A percentile compares a stretch with the other conserved stretches of the same genome.
Evolutionary conservation across 1,140 invertebrate species (phyloP).

Genomic region (Telenomus remus): DNA sequence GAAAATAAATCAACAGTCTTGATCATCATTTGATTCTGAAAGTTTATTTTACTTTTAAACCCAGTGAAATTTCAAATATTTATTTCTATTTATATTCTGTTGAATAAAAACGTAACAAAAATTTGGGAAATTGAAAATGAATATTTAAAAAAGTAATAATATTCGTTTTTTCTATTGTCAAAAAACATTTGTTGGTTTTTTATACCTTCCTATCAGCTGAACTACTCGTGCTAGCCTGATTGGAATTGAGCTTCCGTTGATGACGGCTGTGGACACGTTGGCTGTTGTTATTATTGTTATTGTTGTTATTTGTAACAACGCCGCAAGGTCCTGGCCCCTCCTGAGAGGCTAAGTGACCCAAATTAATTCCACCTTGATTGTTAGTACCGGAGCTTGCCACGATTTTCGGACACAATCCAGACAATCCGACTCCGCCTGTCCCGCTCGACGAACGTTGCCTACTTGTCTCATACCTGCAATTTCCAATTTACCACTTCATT

Average conservation of each 20-base stretch:
- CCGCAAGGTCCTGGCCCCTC: conserved; percentile 66
- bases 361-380: conserved; percentile 66
- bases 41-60: no score
- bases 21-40: no score
- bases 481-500: neutral
- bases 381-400: conserved; percentile 66
- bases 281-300: conserved; percentile 56
- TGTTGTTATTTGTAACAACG: conserved; percentile 62
- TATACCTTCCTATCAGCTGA: conserved; percentile 69
- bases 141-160: no score
- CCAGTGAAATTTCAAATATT: no score
- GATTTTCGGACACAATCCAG: conserved; percentile 73
- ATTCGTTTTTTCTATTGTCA: no score
- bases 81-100: no score
- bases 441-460: conserved; percentile 71
- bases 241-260: conserved; percentile 69
- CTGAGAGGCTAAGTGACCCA: conserved; percentile 74
- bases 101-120: no score
- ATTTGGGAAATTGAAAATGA: no score
- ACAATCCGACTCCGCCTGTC: conserved; percentile 67
- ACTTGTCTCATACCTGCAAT: conserved; percentile 74
- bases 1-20: neutral
- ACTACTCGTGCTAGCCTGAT: conserved; percentile 63
- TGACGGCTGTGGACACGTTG: conserved; percentile 68
- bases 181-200: no score